Evolutionary conservation across 1,140 invertebrate species (phyloP).

Genomic region (Caenorhabditis inopinata): DNA sequence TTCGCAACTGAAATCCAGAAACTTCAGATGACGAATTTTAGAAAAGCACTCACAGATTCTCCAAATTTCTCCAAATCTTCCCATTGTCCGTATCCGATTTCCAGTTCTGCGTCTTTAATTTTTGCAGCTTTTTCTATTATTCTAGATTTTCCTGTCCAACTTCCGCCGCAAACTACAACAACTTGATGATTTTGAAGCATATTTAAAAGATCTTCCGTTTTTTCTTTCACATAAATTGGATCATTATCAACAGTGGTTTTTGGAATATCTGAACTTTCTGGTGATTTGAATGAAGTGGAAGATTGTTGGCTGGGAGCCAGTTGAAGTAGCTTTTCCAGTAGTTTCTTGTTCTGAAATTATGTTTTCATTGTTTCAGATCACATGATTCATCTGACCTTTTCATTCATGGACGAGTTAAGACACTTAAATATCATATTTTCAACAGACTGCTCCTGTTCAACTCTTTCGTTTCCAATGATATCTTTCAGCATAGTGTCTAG

Average conservation of each 20-base stretch:
- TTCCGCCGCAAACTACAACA: neutral
- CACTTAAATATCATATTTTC: neutral
- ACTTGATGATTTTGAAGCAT: neutral
- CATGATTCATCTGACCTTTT: neutral
- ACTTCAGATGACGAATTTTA: neutral
- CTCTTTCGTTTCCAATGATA: neutral
- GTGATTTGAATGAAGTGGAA: neutral
- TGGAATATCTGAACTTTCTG: neutral
- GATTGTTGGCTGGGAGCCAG: neutral
- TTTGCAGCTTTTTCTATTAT: neutral
- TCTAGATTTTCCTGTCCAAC: neutral
- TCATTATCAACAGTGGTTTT: neutral
- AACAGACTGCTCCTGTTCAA: neutral
- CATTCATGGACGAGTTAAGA: neutral
- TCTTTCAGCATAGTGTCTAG: neutral
- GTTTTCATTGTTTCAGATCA: no score
- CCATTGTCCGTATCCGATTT: neutral
- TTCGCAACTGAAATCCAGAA: neutral
- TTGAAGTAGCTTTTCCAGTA: neutral
- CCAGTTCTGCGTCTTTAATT: neutral
- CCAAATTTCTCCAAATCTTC: neutral
- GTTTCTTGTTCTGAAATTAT: neutral
- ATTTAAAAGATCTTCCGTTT: conserved; percentile 15
- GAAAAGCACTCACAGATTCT: neutral
- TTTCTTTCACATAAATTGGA: neutral